Evolutionary conservation across 1,140 invertebrate species (phyloP).

Genomic region (Periplaneta americana): DNA sequence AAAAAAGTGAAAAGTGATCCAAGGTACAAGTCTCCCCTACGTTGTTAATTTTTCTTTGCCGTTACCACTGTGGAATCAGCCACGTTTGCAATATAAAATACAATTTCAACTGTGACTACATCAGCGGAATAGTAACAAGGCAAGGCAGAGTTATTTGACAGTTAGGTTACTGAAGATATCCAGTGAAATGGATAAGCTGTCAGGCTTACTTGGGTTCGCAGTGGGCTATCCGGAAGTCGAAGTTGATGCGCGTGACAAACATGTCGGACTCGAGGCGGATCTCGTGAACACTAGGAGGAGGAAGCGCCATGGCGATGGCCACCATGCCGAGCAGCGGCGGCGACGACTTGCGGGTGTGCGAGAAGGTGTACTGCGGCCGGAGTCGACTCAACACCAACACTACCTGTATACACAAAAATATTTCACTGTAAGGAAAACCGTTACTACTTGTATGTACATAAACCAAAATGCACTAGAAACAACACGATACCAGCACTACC

Average conservation of each 20-base stretch:
- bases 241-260: constrained; percentile 94
- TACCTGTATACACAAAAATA: constrained; percentile 59
- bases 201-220: constrained; percentile 88
- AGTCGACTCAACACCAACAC: constrained; percentile 85
- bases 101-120: no score
- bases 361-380: constrained; percentile 87
- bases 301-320: constrained; percentile 88
- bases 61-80: no score
- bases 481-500: no score
- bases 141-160: no score
- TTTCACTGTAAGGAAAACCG: no score
- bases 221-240: constrained; percentile 93
- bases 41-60: no score
- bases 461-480: no score
- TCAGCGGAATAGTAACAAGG: no score
- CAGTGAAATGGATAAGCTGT: neutral
- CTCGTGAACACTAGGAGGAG: constrained; percentile 94
- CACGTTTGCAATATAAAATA: no score
- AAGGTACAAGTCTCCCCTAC: no score
- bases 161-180: neutral
- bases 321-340: constrained; percentile 89
- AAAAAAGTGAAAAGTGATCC: no score
- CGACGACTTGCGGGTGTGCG: constrained; percentile 73
- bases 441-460: no score
- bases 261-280: constrained; percentile 92